Evolutionary conservation across 64 coral and sea anemone genomes (phyloP).

Genomic region (Dendronephthya gigantea): DNA sequence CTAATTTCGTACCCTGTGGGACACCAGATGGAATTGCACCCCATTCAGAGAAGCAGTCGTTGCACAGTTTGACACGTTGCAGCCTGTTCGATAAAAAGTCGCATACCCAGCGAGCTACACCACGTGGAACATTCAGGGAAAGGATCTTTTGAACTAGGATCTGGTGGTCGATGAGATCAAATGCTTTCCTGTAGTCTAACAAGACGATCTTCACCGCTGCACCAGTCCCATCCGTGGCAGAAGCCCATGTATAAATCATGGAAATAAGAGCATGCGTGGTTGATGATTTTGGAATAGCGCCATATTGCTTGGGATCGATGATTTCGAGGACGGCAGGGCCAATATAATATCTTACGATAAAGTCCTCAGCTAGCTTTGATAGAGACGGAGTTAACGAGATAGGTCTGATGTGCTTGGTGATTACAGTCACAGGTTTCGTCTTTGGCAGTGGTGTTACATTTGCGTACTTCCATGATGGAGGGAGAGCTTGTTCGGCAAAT

Average conservation of each 20-base stretch:
- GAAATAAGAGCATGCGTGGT: not conserved
- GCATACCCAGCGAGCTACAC: not conserved
- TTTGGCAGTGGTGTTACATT: no score
- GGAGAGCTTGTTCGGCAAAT: no score
- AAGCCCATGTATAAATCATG: not conserved
- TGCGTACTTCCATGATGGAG: no score
- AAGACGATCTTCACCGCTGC: not conserved
- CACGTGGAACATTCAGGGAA: not conserved
- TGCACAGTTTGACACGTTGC: not conserved
- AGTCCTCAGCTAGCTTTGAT: no score
- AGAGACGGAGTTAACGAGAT: no score
- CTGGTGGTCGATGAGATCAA: not conserved
- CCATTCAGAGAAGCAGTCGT: not conserved
- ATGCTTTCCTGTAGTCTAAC: not conserved
- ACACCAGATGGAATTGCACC: not conserved
- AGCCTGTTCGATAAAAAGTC: not conserved
- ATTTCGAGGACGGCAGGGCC: no score
- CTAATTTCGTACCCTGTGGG: not conserved
- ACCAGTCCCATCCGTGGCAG: not conserved
- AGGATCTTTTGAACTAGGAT: not conserved
- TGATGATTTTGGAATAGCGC: no score
- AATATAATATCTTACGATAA: no score
- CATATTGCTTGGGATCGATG: no score
- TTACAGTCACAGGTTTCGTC: no score
- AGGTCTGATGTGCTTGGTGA: no score